These are phyloP conservation scores for Eremophila alpestris DNA, from an alignment of 2,797 vertebrate genomes.

Conservation along the genomic window DNA sequence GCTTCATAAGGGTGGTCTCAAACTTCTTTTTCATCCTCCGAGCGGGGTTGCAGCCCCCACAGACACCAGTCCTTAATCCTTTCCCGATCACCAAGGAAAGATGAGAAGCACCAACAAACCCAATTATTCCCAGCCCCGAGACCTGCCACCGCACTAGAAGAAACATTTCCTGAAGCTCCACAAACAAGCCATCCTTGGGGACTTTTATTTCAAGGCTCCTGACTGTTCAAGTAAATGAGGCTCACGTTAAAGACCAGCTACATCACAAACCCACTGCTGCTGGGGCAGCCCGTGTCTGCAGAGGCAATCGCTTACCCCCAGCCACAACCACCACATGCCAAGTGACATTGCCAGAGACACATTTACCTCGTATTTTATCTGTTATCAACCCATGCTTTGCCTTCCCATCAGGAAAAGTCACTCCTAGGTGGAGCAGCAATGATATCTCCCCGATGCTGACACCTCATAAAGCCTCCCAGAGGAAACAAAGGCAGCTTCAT, in stretches of 20 bases:
- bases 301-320: constrained; percentile 8
- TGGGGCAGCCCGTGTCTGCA: not conserved
- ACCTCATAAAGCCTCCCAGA: constrained; percentile 23
- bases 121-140: not conserved
- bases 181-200: constrained; percentile 70
- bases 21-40: not conserved
- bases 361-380: constrained; percentile 33
- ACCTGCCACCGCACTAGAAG: not conserved
- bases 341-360: not conserved
- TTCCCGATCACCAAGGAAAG: not conserved
- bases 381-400: not conserved
- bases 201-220: constrained; percentile 71
- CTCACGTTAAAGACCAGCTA: constrained; percentile 66
- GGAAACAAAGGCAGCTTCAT: not conserved
- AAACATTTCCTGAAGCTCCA: constrained; percentile 65
- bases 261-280: constrained; percentile 21
- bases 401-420: constrained; percentile 31
- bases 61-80: not conserved
- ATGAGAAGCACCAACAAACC: not conserved
- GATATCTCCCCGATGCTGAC: not conserved
- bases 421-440: constrained; percentile 3
- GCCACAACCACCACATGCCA: not conserved
- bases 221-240: constrained; percentile 74
- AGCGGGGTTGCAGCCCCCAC: accelerated
- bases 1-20: not conserved